Evolutionary conservation across 2,113 vertebrate genomes (phyloP), one percentile per base, ranked within the genome.

Genomic region (Panthera leo): DNA sequence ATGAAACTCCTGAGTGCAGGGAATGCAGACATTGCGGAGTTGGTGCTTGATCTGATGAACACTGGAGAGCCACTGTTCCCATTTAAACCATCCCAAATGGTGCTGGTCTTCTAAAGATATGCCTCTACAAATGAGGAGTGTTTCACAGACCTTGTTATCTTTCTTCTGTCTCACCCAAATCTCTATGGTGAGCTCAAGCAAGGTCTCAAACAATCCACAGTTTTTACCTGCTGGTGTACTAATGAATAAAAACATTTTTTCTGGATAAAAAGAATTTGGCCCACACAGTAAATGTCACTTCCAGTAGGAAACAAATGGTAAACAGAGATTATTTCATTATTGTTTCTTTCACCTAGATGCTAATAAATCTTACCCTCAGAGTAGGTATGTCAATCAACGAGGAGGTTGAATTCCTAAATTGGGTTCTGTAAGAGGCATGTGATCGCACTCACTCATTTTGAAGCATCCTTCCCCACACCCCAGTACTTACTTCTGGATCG

Each of bases 401-500:
- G 39, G 36, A n/a, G 23, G 23, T 0, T 55, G 34, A 61, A 51
- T 48, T 85, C 29, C 27, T 48, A 36, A 34, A 18, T 1, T 4
- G 5, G 61, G 73, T 15, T 39, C 21, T 18, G 27, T 0, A 7
- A n/a, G 42, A 45, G 25, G 7, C 76, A 27, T 0, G 3, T 4
- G 63, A 18, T 19, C 5, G 2, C 5, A 13, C 18, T 5, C 27
- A 0, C 25, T 63, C 87, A 31, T 34, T 31, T 39, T 7, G 9
- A 12, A 89, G 12, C 0, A 0, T 18, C 73, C 39, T 75, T 5
- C 5, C 9, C 73, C 27, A 39, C 39, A 25, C 58, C 53, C 2
- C 12, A 14, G 73, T 85, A 99, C 99, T 99, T 97, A 99, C 99
- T 99, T 98, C 99, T 99, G 96, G 99, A 99, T 98, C 99, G 99